Evolutionary conservation across 2,113 vertebrate genomes (phyloP).

Genomic region (Stigmatopora argus): DNA sequence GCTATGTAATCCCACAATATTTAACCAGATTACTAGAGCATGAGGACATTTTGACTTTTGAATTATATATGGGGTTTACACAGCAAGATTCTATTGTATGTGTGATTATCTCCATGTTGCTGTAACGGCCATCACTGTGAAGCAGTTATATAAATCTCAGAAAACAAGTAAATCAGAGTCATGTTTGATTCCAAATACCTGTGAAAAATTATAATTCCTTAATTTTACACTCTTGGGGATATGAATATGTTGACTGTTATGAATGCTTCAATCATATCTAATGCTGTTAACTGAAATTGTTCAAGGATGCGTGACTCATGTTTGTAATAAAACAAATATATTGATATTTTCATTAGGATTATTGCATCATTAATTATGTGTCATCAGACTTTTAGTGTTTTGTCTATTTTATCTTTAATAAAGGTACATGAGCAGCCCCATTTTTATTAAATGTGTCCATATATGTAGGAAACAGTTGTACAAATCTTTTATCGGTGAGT

Average conservation of each 20-base stretch:
- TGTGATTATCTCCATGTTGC: conserved; percentile 2
- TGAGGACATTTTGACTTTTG: conserved; percentile 49
- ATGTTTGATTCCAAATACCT: not conserved
- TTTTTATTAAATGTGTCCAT: too few species aligned
- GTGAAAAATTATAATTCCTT: not conserved
- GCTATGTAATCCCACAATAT: conserved; percentile 70
- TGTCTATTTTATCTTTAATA: too few species aligned
- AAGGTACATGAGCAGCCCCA: too few species aligned
- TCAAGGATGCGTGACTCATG: not conserved
- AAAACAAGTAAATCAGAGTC: not conserved
- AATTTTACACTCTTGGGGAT: not conserved
- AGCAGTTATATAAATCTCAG: not conserved
- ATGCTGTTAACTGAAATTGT: not conserved
- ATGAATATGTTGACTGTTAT: not conserved
- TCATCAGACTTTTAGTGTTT: not conserved
- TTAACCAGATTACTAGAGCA: conserved; percentile 70
- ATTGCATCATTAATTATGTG: too few species aligned
- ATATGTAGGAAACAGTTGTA: too few species aligned
- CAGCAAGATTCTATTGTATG: conserved; percentile 28
- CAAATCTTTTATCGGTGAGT: too few species aligned
- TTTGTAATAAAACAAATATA: not conserved
- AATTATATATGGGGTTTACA: conserved; percentile 53
- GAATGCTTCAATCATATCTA: not conserved
- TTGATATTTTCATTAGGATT: not conserved
- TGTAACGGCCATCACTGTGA: conserved; percentile 1